Evolutionary conservation across 2,113 vertebrate genomes (phyloP).

Genomic region (Panurus biarmicus): DNA sequence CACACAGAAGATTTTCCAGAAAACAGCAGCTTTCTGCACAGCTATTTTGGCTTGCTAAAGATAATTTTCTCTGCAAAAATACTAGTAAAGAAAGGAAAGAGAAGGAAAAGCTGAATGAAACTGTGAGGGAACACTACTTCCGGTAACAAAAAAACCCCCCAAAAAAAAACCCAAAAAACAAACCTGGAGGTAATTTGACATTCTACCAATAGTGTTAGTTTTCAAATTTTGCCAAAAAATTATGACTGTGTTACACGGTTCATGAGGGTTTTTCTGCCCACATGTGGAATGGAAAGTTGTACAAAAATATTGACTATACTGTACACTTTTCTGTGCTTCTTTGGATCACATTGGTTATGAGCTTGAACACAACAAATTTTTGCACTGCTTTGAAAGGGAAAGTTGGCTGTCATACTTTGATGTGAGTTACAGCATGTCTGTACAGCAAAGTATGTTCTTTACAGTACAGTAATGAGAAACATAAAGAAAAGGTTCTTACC

Average conservation of each 20-base stretch:
- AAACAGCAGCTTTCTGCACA: background rate
- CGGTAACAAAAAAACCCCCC: background rate
- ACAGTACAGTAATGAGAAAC: background rate
- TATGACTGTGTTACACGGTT: background rate
- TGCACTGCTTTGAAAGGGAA: background rate
- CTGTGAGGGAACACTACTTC: background rate
- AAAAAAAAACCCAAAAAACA: background rate
- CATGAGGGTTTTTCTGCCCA: background rate
- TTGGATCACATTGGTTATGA: background rate
- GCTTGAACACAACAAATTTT: background rate
- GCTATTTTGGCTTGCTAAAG: background rate
- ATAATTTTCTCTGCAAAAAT: background rate
- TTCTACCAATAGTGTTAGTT: background rate
- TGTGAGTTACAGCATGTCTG: background rate
- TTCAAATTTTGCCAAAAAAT: background rate
- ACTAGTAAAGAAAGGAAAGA: background rate
- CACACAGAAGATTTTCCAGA: background rate
- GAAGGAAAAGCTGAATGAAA: background rate
- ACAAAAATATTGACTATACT: background rate
- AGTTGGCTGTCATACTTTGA: background rate
- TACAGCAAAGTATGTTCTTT: background rate
- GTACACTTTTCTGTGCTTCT: background rate
- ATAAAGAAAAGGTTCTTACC: background rate
- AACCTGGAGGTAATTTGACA: accelerated
- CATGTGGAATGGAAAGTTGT: background rate